phyloP scores from a whole-genome alignment of 2,888 invertebrate species.

The Opisthograptis luteolata region DNA sequence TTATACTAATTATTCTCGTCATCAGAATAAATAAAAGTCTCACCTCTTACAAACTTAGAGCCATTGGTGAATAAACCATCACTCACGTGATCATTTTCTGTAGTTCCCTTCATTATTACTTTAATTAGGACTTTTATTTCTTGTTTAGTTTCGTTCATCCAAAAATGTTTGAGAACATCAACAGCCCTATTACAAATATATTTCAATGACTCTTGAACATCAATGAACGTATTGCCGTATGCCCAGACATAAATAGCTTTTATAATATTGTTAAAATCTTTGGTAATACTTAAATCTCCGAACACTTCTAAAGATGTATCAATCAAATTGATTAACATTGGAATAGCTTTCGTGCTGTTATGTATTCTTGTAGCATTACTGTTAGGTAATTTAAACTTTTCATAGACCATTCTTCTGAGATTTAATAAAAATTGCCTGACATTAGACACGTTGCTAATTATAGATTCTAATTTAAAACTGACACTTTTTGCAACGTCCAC shows the following conservation, averaged over 20 bases:
- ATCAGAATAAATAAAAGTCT: conserved; percentile 22
- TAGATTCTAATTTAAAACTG: conserved; percentile 15
- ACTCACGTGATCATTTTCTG: neutral
- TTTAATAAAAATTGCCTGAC: conserved; percentile 29
- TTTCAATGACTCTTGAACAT: neutral
- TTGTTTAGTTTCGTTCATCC: neutral
- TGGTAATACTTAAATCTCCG: no score
- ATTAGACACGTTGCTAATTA: conserved; percentile 8
- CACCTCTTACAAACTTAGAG: conserved; percentile 41
- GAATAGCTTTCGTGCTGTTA: no score
- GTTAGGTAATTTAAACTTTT: conserved; percentile 40
- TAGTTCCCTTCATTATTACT: conserved; percentile 7
- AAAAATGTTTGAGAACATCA: neutral
- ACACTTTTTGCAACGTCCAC: conserved; percentile 35
- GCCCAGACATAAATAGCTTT: no score
- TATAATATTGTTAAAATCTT: no score
- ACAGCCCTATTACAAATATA: neutral
- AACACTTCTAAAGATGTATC: no score
- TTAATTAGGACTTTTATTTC: conserved; percentile 13
- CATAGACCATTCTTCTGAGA: conserved; percentile 33
- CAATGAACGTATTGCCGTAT: conserved; percentile 36
- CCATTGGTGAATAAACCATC: conserved; percentile 25
- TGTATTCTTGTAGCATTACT: conserved; percentile 19
- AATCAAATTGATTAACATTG: no score
- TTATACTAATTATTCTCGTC: neutral